Conservation (phyloP, 1,140 invertebrate species). For the Panagrolaimus sp. region DNA sequence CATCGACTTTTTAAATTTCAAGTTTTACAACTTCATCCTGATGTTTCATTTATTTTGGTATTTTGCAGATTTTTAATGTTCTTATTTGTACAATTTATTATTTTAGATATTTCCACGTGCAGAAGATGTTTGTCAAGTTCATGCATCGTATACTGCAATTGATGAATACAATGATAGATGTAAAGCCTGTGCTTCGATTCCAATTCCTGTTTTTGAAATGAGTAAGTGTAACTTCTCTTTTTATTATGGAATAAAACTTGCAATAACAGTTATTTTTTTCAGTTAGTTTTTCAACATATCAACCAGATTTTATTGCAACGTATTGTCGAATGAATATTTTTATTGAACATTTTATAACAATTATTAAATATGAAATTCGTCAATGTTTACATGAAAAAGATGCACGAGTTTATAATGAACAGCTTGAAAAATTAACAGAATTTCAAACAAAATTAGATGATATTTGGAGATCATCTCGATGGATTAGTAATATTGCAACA, state of each 20-base stretch:
- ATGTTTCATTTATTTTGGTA: constrained; percentile 39
- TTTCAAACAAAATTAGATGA: constrained; percentile 31
- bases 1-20: constrained; percentile 28
- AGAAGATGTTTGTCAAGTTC: constrained; percentile 39
- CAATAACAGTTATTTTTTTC: constrained; percentile 13
- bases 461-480: constrained; percentile 29
- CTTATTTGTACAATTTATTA: not conserved
- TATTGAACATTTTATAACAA: constrained; percentile 36
- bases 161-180: constrained; percentile 15
- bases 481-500: constrained; percentile 41
- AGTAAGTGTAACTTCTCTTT: constrained; percentile 27
- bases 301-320: constrained; percentile 37
- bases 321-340: constrained; percentile 39
- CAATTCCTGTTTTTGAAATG: constrained; percentile 44
- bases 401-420: constrained; percentile 30
- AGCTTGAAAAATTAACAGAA: constrained; percentile 26
- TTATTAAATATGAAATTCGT: constrained; percentile 38
- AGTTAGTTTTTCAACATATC: constrained; percentile 34
- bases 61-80: not conserved
- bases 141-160: not conserved
- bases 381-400: constrained; percentile 33
- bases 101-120: constrained; percentile 28
- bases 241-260: not conserved
- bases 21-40: constrained; percentile 29
- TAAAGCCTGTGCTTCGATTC: constrained; percentile 33